These are phyloP conservation scores for Lycaon pictus DNA, from an alignment of 2,113 vertebrate species.

Conservation along the genomic window DNA sequence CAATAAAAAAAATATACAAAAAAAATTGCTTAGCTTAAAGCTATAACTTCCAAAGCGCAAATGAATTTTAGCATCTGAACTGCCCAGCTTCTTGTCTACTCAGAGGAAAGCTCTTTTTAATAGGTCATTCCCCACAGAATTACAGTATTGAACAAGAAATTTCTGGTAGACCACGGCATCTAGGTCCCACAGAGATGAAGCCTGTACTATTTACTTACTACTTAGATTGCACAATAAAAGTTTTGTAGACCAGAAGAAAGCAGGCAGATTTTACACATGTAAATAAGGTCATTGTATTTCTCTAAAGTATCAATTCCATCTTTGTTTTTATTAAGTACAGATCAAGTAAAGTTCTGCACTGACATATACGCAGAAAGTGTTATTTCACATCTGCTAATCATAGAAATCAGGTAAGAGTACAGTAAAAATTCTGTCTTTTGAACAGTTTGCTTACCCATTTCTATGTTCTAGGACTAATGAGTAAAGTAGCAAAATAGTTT, in stretches of 20 bases:
- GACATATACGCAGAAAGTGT: slow-evolving; percentile 81
- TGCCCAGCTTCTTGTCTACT: slow-evolving; percentile 31
- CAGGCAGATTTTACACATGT: slow-evolving; percentile 86
- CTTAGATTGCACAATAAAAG: slow-evolving; percentile 89
- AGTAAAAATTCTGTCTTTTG: slow-evolving; percentile 81
- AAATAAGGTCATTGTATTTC: slow-evolving; percentile 85
- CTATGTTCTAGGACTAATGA: slow-evolving; percentile 77
- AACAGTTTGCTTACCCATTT: slow-evolving; percentile 82
- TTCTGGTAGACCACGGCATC: slow-evolving; percentile 91
- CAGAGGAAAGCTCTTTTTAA: slow-evolving; percentile 64
- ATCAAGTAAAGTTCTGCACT: slow-evolving; percentile 87
- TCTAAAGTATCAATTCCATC: slow-evolving; percentile 84
- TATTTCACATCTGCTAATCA: slow-evolving; percentile 83
- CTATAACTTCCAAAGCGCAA: slow-evolving; percentile 20
- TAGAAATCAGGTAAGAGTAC: slow-evolving; percentile 83
- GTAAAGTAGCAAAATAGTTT: slow-evolving; percentile 84
- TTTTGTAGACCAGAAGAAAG: slow-evolving; percentile 86
- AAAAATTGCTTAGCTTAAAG: slow-evolving; percentile 51
- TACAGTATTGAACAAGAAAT: slow-evolving; percentile 94
- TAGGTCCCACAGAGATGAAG: slow-evolving; percentile 86
- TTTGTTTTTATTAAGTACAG: slow-evolving; percentile 85
- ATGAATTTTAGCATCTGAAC: slow-evolving; percentile 28
- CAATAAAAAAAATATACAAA: too few relatives aligned
- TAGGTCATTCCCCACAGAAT: slow-evolving; percentile 95
- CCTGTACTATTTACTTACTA: slow-evolving; percentile 90